Base-by-base conservation (phyloP, 64 coral and sea anemone genomes). In the Dendrophyllia cribrosa region DNA sequence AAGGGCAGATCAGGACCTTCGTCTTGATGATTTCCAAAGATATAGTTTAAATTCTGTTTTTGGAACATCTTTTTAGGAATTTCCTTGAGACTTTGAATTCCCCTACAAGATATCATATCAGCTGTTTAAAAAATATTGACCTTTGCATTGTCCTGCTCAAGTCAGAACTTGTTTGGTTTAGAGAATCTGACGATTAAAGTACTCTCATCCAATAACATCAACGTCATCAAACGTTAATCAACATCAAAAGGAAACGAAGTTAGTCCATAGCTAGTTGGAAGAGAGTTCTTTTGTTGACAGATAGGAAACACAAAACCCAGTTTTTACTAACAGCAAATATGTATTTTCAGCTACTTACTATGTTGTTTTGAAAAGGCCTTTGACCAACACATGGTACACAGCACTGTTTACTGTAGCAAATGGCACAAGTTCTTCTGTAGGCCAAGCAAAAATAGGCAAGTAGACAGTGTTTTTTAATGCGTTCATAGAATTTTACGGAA, bases 41-140 rank as follows among this genome's bases (percentile, higher is more conserved):
- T 65, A 65, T 65, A 65, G 61, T 65, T 65, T 65, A 65, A 65
- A 65, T 65, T 65, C 61, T 65, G 61, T 65, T 65, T 65, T 65
- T 65, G 61, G 61, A 65, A 20, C 20, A 65, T 65, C 61, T 65
- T 65, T 65, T 65, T 65, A 65, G 61, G 61, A 65, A 65, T 65
- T 65, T 65, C 61, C 61, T 65, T 65, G 61, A 65, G 61, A 65
- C 61, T 20, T 65, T 65, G 61, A 65, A 14, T 65, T 65, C 5
- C 61, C 61, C 61, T 65, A 65, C 5, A 65, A 65, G 61, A 65
- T 65, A 65, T 65, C 9, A 65, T 65, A 65, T 65, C 61, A 65
- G 61, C 61, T 65, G 61, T 65, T n/a, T 65, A 65, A 65, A 65
- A 20, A 19, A 65, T 16, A 65, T 19, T 65, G 61, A 20, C 11